Conservation (phyloP, 2,888 invertebrate species). For the Drosophila kokeensis region DNA sequence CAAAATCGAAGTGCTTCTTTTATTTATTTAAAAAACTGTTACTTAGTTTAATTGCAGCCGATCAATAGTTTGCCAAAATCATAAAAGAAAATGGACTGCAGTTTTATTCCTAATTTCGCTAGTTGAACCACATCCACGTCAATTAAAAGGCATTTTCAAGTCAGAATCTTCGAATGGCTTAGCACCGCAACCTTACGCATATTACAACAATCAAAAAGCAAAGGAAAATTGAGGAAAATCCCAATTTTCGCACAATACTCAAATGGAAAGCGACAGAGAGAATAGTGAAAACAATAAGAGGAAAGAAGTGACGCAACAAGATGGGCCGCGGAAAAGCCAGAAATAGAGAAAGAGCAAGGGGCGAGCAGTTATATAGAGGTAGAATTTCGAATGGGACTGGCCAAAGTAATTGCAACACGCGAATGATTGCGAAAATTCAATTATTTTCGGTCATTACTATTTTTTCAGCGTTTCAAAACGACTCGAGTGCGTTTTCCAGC, state of each 20-base stretch:
- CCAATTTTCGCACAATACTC: constrained; percentile 31
- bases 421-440: constrained; percentile 77
- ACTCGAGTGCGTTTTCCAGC: constrained; percentile 55
- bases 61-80: no score
- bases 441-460: constrained; percentile 75
- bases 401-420: constrained; percentile 71
- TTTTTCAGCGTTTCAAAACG: constrained; percentile 29
- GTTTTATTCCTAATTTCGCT: neutral
- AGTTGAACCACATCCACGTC: constrained; percentile 3
- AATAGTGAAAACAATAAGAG: constrained; percentile 39
- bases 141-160: constrained; percentile 26
- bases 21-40: neutral
- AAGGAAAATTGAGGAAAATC: constrained; percentile 26
- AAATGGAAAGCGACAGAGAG: constrained; percentile 7
- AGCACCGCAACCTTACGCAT: neutral
- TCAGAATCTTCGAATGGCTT: neutral
- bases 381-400: constrained; percentile 28
- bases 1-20: neutral
- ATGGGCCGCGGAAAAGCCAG: constrained; percentile 5
- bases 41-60: neutral
- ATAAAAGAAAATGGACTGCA: neutral
- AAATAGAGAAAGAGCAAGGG: neutral
- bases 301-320: constrained; percentile 24
- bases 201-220: neutral
- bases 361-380: neutral